These are phyloP conservation scores for Rhopalosiphum padi DNA, from an alignment of 1,140 invertebrate species.

Conservation along the genomic window DNA sequence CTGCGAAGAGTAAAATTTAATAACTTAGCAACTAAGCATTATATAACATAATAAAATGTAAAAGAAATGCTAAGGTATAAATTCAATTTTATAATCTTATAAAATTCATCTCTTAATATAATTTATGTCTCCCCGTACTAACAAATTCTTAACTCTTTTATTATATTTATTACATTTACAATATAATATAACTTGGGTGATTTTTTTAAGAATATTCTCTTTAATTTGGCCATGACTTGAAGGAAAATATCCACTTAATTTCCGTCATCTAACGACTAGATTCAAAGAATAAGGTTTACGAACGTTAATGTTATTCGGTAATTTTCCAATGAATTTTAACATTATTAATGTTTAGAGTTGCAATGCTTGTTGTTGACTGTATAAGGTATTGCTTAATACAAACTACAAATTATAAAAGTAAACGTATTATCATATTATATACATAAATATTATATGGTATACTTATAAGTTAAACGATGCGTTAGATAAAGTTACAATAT, in stretches of 20 bases:
- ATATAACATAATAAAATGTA: background rate
- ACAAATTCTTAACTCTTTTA: background rate
- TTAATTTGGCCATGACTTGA: background rate
- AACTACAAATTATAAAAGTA: background rate
- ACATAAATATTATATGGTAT: background rate
- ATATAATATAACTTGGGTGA: background rate
- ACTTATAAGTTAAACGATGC: background rate
- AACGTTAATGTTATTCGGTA: background rate
- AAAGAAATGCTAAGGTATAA: background rate
- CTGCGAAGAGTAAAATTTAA: background rate
- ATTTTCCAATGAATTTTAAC: background rate
- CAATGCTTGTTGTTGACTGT: background rate
- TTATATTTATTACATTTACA: slow-evolving; percentile 1
- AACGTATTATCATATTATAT: background rate
- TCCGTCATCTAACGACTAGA: background rate
- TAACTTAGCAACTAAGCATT: slow-evolving; percentile 1
- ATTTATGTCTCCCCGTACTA: background rate
- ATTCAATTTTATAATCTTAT: slow-evolving; percentile 17
- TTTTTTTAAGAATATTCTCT: background rate
- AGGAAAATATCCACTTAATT: background rate
- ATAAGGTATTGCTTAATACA: background rate
- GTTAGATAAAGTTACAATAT: background rate
- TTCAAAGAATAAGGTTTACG: background rate
- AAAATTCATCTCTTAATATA: background rate
- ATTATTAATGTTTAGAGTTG: background rate